Evolutionary conservation across 2,113 vertebrate species (phyloP), one percentile per base, ranked within the genome.

Genomic region (Odobenus rosmarus): DNA sequence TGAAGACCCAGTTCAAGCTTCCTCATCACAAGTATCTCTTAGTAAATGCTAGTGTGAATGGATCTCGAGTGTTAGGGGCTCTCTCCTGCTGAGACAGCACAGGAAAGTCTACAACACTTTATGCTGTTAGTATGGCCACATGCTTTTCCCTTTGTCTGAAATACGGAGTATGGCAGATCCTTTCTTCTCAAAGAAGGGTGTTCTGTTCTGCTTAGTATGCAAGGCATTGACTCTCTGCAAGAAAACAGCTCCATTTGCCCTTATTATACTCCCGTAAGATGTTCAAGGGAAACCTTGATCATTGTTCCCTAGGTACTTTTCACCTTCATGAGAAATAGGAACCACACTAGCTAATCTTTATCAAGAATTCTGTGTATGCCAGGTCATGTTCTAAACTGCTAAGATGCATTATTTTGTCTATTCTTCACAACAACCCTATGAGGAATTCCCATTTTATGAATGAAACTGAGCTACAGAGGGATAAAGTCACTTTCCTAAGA

Each of bases 1-100:
- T 86, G 82, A 98, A 96, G 92, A 87, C 89, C 89, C 90, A 80
- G 57, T 96, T 97, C 90, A 61, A 72, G 46, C 46, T 4, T 0
- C 87, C 89, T 87, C 92, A 90, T 98, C 90, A 46, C 0, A 0
- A 39, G 33, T 39, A 36, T 88, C 97, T 98, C 89, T 57, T 85
- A 36, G 95, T 46, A 39, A 97, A 93, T 51, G 89, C 74, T 95
- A 12, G 0, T 7, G 6, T 7, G 28, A 94, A 31, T 18, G 46
- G 6, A 15, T 19, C 28, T 15, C 31, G 42, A 42, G 9, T 61
- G 12, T 6, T 5, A 31, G 36, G 16, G 42, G 9, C 26, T 28
- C 19, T 67, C 64, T 57, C 4, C 53, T 31, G 53, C 28, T 69
- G 57, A 23, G 21, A 86, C 12, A 36, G 3, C 24, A 31, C 24